phyloP scores from a whole-genome alignment of 2,113 vertebrate genomes.

The Turdus rufiventris region DNA sequence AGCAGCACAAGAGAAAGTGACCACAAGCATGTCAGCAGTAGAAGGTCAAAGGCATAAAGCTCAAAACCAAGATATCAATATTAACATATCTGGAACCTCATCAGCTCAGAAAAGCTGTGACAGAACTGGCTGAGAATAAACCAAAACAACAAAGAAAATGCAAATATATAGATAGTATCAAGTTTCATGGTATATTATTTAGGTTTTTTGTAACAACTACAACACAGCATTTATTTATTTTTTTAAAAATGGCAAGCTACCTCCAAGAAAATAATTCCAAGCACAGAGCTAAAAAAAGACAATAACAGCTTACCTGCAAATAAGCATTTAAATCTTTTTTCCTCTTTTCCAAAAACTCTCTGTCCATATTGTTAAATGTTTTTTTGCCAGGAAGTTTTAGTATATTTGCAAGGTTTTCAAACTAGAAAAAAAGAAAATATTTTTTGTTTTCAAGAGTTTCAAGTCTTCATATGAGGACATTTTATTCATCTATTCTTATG shows the following conservation, averaged over 20 bases:
- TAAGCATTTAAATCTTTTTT: constrained; percentile 96
- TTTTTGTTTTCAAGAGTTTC: background rate
- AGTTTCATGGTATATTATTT: background rate
- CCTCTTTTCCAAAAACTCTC: constrained; percentile 95
- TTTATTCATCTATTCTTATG: background rate
- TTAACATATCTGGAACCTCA: background rate
- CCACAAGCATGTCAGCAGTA: background rate
- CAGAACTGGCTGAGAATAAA: background rate
- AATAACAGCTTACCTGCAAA: constrained; percentile 80
- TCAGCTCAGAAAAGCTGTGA: background rate
- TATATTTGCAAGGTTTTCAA: constrained; percentile 88
- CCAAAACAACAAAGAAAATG: background rate
- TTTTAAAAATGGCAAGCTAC: background rate
- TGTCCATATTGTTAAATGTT: constrained; percentile 99
- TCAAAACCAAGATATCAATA: background rate
- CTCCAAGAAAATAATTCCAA: background rate
- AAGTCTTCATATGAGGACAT: background rate
- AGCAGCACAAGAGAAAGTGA: background rate
- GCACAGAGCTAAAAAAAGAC: background rate
- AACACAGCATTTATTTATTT: background rate
- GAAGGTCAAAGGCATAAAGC: background rate
- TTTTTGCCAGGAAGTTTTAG: constrained; percentile 98
- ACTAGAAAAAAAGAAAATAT: constrained; percentile 68
- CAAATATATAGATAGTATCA: background rate
- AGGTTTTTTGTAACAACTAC: background rate